A percentile compares a stretch with the other conserved stretches of the same genome.
phyloP scores from a whole-genome alignment of 2,888 invertebrate species.

The Netelia virgata region DNA sequence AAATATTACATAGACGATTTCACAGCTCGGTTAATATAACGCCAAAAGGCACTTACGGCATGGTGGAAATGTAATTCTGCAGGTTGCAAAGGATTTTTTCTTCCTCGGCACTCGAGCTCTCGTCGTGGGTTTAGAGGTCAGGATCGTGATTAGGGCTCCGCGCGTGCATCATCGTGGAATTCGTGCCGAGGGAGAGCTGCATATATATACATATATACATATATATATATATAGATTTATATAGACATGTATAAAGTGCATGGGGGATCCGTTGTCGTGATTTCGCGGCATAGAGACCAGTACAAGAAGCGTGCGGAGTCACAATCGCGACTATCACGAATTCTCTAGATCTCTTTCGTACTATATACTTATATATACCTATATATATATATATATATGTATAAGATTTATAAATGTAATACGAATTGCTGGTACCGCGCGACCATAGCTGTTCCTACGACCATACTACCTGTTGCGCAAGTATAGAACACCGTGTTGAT shows the following conservation, averaged over 20 bases:
- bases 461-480: slow-evolving; percentile 45
- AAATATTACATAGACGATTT: slow-evolving; percentile 6
- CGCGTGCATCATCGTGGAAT: slow-evolving; percentile 61
- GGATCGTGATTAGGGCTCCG: slow-evolving; percentile 65
- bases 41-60: slow-evolving; percentile 4
- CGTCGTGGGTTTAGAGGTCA: slow-evolving; percentile 61
- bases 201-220: slow-evolving; percentile 6
- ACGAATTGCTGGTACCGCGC: slow-evolving; percentile 29
- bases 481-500: slow-evolving; percentile 46
- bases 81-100: slow-evolving; percentile 26
- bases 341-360: slow-evolving; percentile 54
- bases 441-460: slow-evolving; percentile 7
- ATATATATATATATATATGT: slow-evolving; percentile 20
- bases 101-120: slow-evolving; percentile 33
- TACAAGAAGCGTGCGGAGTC: slow-evolving; percentile 32
- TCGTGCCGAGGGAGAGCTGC: slow-evolving; percentile 57
- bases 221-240: slow-evolving; percentile 7
- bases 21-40: slow-evolving; percentile 25
- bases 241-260: slow-evolving; percentile 13
- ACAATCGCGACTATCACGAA: slow-evolving; percentile 42
- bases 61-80: slow-evolving; percentile 38
- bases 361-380: not conserved
- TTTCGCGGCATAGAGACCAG: slow-evolving; percentile 22
- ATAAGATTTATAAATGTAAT: slow-evolving; percentile 1
- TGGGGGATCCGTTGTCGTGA: slow-evolving; percentile 37